These are phyloP conservation scores for Hyla sarda DNA, from an alignment of 2,113 vertebrate species.

Conservation along the genomic window DNA sequence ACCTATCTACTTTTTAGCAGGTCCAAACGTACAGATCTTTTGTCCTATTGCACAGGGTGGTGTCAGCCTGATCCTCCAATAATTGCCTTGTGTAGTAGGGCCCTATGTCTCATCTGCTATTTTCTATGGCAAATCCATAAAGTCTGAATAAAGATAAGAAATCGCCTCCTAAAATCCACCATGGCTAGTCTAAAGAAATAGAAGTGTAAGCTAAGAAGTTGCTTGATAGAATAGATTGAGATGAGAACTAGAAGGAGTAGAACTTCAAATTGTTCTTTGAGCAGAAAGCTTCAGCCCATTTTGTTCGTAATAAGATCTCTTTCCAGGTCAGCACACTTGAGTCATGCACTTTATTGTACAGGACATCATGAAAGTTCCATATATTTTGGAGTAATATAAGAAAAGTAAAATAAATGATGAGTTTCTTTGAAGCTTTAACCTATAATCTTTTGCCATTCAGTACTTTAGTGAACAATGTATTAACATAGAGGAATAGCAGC, in stretches of 20 bases:
- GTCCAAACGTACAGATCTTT: too few species aligned
- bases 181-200: not conserved
- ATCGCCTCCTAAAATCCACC: too few species aligned
- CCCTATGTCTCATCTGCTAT: too few species aligned
- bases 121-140: too few species aligned
- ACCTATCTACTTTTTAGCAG: too few species aligned
- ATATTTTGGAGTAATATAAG: not conserved
- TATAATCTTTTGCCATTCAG: not conserved
- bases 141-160: too few species aligned
- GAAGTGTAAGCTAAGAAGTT: not conserved
- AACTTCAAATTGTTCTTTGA: not conserved
- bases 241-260: not conserved
- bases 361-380: not conserved
- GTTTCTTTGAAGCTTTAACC: not conserved
- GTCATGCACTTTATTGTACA: slow-evolving; percentile 11
- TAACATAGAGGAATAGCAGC: not conserved
- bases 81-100: too few species aligned
- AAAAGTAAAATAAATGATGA: not conserved
- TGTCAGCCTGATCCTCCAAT: too few species aligned
- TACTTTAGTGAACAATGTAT: slow-evolving; percentile 1
- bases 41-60: too few species aligned
- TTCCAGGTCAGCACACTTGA: not conserved
- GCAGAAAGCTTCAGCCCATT: not conserved
- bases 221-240: not conserved
- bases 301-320: slow-evolving; percentile 20